Percentiles rank a stretch among this genome's conserved stretches.
These are phyloP conservation scores for Zaprionus gabonicus DNA, from an alignment of 1,140 invertebrate genomes.

Conservation along the genomic window DNA sequence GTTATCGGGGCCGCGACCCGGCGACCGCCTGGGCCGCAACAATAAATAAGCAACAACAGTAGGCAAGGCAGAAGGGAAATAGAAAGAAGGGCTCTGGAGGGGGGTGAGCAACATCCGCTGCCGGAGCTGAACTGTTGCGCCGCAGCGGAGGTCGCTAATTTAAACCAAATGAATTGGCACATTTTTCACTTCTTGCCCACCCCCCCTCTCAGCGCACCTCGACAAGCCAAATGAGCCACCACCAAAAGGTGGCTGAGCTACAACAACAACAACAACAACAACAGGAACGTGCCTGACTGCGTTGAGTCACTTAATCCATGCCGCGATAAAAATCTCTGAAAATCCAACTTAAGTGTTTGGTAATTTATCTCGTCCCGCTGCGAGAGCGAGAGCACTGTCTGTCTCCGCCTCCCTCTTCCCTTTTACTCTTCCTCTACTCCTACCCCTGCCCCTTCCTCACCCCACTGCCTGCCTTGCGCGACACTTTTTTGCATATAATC, in stretches of 20 bases:
- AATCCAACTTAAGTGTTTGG: conserved; percentile 84
- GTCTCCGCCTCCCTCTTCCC: background rate
- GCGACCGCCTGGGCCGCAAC: conserved; percentile 38
- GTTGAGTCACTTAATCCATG: conserved; percentile 80
- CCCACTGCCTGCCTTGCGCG: conserved; percentile 45
- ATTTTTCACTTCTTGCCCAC: conserved; percentile 81
- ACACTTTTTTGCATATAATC: conserved; percentile 70
- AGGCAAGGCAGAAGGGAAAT: conserved; percentile 15
- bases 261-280: conserved; percentile 22
- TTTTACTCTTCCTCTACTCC: background rate
- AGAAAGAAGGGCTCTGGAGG: conserved; percentile 1
- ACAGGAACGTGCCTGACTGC: conserved; percentile 23
- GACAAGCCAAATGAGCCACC: conserved; percentile 59
- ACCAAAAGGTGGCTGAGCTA: conserved; percentile 40
- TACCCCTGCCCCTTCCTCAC: background rate
- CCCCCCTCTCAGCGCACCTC: conserved; percentile 1
- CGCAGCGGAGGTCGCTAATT: conserved; percentile 79
- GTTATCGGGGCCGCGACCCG: conserved; percentile 31
- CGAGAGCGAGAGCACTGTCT: background rate
- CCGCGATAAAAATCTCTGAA: conserved; percentile 84
- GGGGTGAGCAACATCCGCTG: conserved; percentile 11
- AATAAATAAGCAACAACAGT: conserved; percentile 57
- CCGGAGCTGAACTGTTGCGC: conserved; percentile 70
- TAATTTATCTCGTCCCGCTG: conserved; percentile 75
- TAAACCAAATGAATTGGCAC: conserved; percentile 84